Percentiles rank a stretch among this genome's conserved stretches.
Conservation (phyloP, 2,113 vertebrate genomes). For the Ciconia stormi region DNA sequence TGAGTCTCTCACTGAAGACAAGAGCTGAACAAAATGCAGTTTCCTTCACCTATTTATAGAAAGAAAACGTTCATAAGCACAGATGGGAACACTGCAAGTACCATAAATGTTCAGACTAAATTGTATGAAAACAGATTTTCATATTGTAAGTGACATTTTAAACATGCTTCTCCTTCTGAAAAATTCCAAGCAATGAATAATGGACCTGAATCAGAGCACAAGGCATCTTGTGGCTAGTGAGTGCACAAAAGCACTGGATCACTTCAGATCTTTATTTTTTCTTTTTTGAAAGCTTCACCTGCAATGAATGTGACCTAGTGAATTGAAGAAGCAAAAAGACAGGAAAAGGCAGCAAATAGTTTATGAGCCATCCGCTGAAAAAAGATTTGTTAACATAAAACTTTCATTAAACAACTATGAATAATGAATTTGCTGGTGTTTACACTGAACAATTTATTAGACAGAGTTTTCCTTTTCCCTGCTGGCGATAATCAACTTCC, state of each 20-base stretch:
- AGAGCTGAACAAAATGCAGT: neutral
- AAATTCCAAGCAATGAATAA: neutral
- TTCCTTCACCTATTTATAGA: constrained; percentile 15
- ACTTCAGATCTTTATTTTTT: neutral
- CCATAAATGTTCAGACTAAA: neutral
- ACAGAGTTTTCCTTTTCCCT: neutral
- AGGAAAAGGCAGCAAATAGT: neutral
- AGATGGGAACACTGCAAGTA: neutral
- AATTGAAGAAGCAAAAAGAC: neutral
- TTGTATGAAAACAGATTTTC: constrained; percentile 13
- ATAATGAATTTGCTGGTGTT: constrained; percentile 41
- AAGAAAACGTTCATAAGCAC: neutral
- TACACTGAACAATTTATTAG: constrained; percentile 1
- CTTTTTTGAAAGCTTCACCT: neutral
- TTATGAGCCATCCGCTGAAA: neutral
- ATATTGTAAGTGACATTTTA: constrained; percentile 13
- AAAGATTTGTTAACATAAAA: constrained; percentile 46
- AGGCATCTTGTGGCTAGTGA: neutral
- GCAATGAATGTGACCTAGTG: neutral
- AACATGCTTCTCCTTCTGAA: neutral
- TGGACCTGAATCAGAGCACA: neutral
- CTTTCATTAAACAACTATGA: constrained; percentile 41
- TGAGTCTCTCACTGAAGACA: neutral
- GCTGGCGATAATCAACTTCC: neutral
- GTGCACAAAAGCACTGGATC: neutral